Base-by-base conservation (phyloP, 1,140 invertebrate genomes). In the Ctenoplectra terminalis region DNA sequence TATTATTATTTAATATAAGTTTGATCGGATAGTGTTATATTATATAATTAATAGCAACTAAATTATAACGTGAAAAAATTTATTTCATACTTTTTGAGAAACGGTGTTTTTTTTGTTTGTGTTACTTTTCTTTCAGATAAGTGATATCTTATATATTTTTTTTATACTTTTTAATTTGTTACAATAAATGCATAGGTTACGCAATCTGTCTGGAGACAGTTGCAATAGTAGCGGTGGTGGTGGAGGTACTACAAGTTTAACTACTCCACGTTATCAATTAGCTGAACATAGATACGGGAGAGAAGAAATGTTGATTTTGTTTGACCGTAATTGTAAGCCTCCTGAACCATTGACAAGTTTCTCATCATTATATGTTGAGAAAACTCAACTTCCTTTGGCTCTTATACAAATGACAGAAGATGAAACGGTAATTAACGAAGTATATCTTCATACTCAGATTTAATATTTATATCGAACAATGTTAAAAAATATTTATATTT, bases 221-320 rank as follows among this genome's bases (percentile, higher is more conserved):
- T 93, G 91, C 60, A 94, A 94, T 89, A 90, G 84, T 77, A 90
- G 91, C 34, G 90, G 89, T 60, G 86, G 92, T 81, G 89, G 90
- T 78, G 94, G 94, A 86, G 94, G 94, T 70, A 92, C 90, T 75
- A 92, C 91, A 63, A 93, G 90, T 83, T 88, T 93, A 81, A 91
- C 88, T 85, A 90, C 90, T 75, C 94, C 93, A 78, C 93, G 93
- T 52, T 96, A 95, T 92, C 95, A 97, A 91, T 92, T 97, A 72
- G 96, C 97, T 86, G 96, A 97, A 85, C 95, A 96, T 95, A 95
- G 95, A 79, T 98, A 98, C 88, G 97, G 97, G 43, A 94, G 97
- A 85, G 98, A 98, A 93, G 97, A 98, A 90, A 98, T 98, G 97
- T 92, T 98, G 77, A 97, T 97, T 58, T 91, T 98, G 48, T 98